Evolutionary conservation across 2,888 invertebrate species (phyloP).

Genomic region (Gnatocerus cornutus): DNA sequence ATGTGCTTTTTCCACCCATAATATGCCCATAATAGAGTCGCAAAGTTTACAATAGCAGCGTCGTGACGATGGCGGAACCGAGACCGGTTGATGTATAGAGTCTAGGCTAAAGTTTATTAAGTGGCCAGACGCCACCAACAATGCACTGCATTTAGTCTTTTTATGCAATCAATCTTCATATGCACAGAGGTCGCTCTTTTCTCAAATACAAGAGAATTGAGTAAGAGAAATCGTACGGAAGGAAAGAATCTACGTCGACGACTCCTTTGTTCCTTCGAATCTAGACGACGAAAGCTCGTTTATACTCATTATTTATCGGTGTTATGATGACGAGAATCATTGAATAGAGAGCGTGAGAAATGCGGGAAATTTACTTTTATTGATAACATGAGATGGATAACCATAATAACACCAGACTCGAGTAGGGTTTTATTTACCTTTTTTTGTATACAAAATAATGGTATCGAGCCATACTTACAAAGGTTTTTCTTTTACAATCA

Average conservation of each 20-base stretch:
- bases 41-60: slow-evolving; percentile 56
- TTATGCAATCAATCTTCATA: slow-evolving; percentile 59
- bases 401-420: not conserved
- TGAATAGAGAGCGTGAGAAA: slow-evolving; percentile 1
- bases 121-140: slow-evolving; percentile 58
- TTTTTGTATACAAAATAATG: too few relatives aligned
- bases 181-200: slow-evolving; percentile 52
- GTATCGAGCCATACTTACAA: too few relatives aligned
- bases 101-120: slow-evolving; percentile 58
- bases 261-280: slow-evolving; percentile 39
- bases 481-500: too few relatives aligned
- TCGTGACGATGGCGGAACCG: slow-evolving; percentile 46
- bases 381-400: not conserved
- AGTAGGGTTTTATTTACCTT: not conserved
- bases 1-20: slow-evolving; percentile 56
- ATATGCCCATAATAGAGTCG: slow-evolving; percentile 54
- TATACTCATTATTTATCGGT: slow-evolving; percentile 43
- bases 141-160: slow-evolving; percentile 56
- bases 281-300: slow-evolving; percentile 34
- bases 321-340: slow-evolving; percentile 19
- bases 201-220: slow-evolving; percentile 54
- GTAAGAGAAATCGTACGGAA: slow-evolving; percentile 56
- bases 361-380: not conserved
- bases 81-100: slow-evolving; percentile 57
- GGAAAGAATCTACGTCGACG: slow-evolving; percentile 39